Base-by-base conservation (phyloP, 2,797 vertebrate genomes). In the Morelia viridis region DNA sequence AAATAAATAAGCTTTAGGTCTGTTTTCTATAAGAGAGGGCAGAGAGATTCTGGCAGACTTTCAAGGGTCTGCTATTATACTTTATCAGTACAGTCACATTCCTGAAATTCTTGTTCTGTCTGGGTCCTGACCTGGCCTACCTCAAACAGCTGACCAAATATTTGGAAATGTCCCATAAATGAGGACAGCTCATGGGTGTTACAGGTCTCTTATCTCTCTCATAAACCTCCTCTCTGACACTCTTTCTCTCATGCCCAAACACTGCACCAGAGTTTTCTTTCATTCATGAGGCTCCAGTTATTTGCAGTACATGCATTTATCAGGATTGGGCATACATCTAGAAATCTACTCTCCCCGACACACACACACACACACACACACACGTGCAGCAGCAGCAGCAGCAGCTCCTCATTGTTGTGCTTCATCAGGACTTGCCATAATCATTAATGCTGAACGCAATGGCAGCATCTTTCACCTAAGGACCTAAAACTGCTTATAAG, bases 401-500 rank as follows among this genome's bases (percentile, higher is more conserved):
- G 71, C 92, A 60, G n/a, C 61, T 85, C 92, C 46, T 87, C 46
- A 22, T 58, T 61, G n/a, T 26, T 15, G 28, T 58, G 86, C 46
- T 62, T 94, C 84, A 93, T 92, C 85, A 65, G 19, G 86, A 61
- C 62, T 91, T 89, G 94, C 28, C 62, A 65, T 92, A 92, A 86
- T 87, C 56, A 56, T 94, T 92, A 93, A 89, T 93, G 92, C 89
- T 89, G 41, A 91, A 46, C 7, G 8, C 87, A 80, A 86, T 94
- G 94, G 53, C 24, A 90, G 71, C 91, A 91, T 26, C 83, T 91
- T 95, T 91, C 93, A 94, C 87, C 80, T 89, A 88, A 93, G 92
- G 94, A 91, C 87, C 89, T 87, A 92, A 92, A 95, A 91, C 62
- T 85, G 28, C 86, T 91, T 90, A 93, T 71, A 92, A 93, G 95